Base-by-base conservation (phyloP, 2,113 vertebrate species). In the Neopipo cinnamomea region DNA sequence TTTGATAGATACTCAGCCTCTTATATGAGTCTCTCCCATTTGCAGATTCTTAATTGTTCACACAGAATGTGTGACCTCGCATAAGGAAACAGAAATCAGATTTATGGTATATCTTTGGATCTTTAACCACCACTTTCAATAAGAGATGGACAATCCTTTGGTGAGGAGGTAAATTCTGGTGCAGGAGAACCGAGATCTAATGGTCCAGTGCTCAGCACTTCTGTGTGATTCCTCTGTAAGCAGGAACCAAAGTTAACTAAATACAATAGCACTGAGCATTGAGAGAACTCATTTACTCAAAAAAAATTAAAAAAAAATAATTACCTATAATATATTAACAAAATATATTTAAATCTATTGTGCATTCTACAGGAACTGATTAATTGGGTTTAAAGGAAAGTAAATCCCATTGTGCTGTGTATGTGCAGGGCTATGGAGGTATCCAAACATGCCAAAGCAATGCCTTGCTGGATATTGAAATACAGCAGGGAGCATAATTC, bases 391-490 rank as follows among this genome's bases (percentile, higher is more conserved):
- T 59, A 78, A 58, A 93, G 50, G 44, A 63, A 78, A 68, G n/a
- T 47, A 63, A 87, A 89, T 50, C 47, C 66, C 56, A 31, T 33
- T n/a, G 65, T 74, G 35, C 27, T 61, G 46, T 39, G 5, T 19
- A 16, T 30, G n/a, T 62, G 30, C 44, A 68, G 79, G 70, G 44
- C 66, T 83, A 4, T 44, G n/a, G 41, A 53, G 31, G n/a, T 31
- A 79, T 44, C 58, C 65, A 73, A 88, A 79, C 71, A 55, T 12
- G 56, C 47, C 88, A 68, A 82, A 82, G 53, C 2, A 1, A 72
- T 72, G 78, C 49, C 66, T 82, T 73, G 47, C 35, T 91, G 88
- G 52, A 61, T 93, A 68, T 53, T 82, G 67, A 85, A 85, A 93
- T 61, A 56, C 81, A 82, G 35, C 78, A 88, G 82, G 81, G 62